Conservation (phyloP, 2,888 invertebrate genomes). For the Bedellia somnulentella region DNA sequence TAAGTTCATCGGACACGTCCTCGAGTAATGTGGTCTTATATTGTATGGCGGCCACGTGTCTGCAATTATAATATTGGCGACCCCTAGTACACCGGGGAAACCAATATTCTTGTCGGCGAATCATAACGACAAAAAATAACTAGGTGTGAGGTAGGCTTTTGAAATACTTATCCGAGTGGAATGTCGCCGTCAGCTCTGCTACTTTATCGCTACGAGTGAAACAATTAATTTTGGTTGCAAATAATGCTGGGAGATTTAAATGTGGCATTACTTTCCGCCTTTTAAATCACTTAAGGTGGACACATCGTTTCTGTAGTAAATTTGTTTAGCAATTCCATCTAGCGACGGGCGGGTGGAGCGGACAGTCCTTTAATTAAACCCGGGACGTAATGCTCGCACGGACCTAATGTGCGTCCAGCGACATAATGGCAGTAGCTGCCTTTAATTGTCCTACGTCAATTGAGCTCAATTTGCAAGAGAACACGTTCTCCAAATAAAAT, state of each 20-base stretch:
- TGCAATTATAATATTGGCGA: constrained; percentile 39
- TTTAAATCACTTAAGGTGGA: constrained; percentile 63
- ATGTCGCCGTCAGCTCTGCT: no score
- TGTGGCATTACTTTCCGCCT: constrained; percentile 55
- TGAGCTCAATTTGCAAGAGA: constrained; percentile 25
- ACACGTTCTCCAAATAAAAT: no score
- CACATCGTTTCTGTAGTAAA: constrained; percentile 53
- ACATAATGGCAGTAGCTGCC: constrained; percentile 41
- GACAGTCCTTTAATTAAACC: constrained; percentile 59
- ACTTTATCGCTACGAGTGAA: no score
- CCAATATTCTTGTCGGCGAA: no score
- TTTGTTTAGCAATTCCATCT: constrained; percentile 61
- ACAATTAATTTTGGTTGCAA: no score
- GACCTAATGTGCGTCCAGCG: constrained; percentile 54
- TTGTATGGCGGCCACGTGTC: constrained; percentile 38
- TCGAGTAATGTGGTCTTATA: constrained; percentile 56
- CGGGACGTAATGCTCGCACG: constrained; percentile 47
- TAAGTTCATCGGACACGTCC: constrained; percentile 53
- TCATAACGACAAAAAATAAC: constrained; percentile 7
- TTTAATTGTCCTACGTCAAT: constrained; percentile 53
- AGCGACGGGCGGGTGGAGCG: constrained; percentile 34
- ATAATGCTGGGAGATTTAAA: constrained; percentile 32
- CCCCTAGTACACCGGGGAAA: no score
- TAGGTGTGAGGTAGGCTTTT: no score
- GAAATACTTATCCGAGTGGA: no score